phyloP scores from a whole-genome alignment of 2,113 vertebrate genomes.

The Bambusicola thoracicus region DNA sequence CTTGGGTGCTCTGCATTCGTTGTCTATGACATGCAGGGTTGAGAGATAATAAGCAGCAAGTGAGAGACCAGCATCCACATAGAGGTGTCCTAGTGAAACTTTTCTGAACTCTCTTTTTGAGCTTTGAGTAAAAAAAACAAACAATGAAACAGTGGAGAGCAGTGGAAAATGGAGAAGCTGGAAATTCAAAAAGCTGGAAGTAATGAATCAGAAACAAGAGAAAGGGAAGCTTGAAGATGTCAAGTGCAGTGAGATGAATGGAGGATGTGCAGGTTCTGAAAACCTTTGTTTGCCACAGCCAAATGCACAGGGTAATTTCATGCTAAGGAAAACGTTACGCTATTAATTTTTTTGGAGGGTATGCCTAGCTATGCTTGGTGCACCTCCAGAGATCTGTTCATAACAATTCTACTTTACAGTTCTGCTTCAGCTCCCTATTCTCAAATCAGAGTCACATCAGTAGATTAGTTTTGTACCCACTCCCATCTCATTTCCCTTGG shows the following conservation, averaged over 20 bases:
- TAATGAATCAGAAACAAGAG: not conserved
- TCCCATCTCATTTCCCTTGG: conserved; percentile 5
- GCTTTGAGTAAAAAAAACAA: conserved; percentile 36
- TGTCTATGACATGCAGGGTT: not conserved
- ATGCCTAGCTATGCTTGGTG: not conserved
- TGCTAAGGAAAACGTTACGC: not conserved
- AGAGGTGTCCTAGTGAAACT: conserved; percentile 34
- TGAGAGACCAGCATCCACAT: conserved; percentile 5
- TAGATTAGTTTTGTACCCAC: conserved; percentile 45
- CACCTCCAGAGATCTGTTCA: not conserved
- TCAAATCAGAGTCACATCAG: conserved; percentile 6
- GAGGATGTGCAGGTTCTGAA: not conserved
- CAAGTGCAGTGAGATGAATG: not conserved
- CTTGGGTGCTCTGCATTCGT: not conserved
- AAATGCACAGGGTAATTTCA: not conserved
- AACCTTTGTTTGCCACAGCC: not conserved
- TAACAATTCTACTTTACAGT: not conserved
- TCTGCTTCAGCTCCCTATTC: conserved; percentile 21
- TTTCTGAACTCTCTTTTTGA: conserved; percentile 38
- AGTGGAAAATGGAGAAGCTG: conserved; percentile 42
- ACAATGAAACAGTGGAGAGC: conserved; percentile 6
- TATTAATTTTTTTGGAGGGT: conserved; percentile 18
- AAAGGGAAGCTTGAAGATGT: not conserved
- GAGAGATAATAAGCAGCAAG: conserved; percentile 34
- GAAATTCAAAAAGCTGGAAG: not conserved